These are phyloP conservation scores for Halcyon leucocephala DNA, from an alignment of 2,797 vertebrate genomes.

Conservation along the genomic window DNA sequence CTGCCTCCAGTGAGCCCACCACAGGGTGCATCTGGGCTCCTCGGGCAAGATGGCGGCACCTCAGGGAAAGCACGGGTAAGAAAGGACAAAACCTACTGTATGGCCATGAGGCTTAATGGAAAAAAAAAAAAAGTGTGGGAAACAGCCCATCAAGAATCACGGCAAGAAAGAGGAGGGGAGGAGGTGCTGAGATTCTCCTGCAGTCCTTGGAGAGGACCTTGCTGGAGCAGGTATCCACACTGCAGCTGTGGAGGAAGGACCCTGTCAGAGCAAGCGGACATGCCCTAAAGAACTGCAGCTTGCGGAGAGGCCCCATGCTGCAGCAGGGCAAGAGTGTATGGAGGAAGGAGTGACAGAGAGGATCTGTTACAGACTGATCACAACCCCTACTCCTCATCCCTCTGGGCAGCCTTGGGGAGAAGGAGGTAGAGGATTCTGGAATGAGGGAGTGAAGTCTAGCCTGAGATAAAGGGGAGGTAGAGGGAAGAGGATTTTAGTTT, in stretches of 20 bases:
- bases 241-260: rapidly evolving
- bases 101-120: not conserved
- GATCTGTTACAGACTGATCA: not conserved
- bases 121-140: not conserved
- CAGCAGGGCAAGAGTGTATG: not conserved
- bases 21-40: not conserved
- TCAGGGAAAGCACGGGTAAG: not conserved
- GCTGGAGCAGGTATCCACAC: not conserved
- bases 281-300: not conserved
- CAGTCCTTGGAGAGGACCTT: not conserved
- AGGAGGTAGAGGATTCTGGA: not conserved
- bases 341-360: not conserved
- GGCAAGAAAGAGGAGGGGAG: not conserved
- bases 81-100: not conserved
- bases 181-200: not conserved
- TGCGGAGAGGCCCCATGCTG: not conserved
- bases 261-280: not conserved
- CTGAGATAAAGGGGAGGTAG: not conserved
- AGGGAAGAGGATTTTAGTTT: not conserved
- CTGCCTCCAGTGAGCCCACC: not conserved
- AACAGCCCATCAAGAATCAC: not conserved
- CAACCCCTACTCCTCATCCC: not conserved
- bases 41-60: not conserved
- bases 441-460: not conserved
- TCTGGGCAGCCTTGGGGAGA: not conserved